These are phyloP conservation scores for Atherinomorus stipes DNA, from an alignment of 2,113 vertebrate genomes.

Conservation along the genomic window DNA sequence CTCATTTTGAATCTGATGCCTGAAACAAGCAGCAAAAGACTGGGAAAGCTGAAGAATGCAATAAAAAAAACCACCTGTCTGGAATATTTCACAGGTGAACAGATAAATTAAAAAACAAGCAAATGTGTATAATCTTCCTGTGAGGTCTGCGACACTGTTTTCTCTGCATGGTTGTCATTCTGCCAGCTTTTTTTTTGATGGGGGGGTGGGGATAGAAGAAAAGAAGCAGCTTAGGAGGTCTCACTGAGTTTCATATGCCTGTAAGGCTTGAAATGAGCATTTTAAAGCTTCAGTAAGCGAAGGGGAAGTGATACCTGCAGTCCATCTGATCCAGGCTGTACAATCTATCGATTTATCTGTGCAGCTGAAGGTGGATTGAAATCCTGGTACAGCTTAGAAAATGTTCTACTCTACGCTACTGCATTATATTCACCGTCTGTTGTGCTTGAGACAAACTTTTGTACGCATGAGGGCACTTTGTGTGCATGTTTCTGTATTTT, in stretches of 20 bases:
- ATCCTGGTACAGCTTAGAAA: conserved; percentile 26
- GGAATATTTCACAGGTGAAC: no score
- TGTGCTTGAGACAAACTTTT: conserved; percentile 58
- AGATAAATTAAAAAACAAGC: no score
- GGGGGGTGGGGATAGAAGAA: conserved; percentile 4
- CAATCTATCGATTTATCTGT: conserved; percentile 11
- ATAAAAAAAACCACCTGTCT: no score
- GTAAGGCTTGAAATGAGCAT: conserved; percentile 7
- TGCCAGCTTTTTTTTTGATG: conserved; percentile 44
- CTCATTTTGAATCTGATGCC: no score
- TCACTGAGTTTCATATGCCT: conserved; percentile 19
- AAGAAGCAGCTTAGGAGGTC: conserved; percentile 22
- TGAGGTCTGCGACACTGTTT: conserved; percentile 53
- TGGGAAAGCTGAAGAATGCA: no score
- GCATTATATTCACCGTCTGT: conserved; percentile 47
- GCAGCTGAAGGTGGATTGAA: conserved; percentile 20
- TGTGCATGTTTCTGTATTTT: conserved; percentile 66
- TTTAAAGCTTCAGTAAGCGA: conserved; percentile 22
- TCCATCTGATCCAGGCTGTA: conserved; percentile 8
- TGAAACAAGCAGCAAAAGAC: no score
- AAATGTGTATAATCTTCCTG: no score
- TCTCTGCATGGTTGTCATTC: conserved; percentile 38
- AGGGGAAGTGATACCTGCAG: conserved; percentile 8
- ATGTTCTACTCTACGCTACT: neutral
- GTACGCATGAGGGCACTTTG: conserved; percentile 76